A percentile compares a stretch with the other conserved stretches of the same genome.
Evolutionary conservation across 2,797 vertebrate species (phyloP).

Genomic region (Cercopithecus hamlyni): DNA sequence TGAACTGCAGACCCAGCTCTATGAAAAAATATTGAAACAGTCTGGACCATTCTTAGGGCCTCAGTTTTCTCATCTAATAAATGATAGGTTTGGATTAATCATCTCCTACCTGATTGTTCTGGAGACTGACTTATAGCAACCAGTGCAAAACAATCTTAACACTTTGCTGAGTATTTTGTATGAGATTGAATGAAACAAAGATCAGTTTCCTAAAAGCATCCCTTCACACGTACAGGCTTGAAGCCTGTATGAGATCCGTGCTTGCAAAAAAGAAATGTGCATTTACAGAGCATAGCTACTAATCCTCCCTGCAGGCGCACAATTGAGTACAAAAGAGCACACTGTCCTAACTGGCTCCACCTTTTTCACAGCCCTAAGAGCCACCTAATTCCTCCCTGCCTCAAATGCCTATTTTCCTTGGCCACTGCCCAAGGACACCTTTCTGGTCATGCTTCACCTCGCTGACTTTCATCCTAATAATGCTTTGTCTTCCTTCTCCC

Average conservation of each 20-base stretch:
- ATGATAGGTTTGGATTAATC: background rate
- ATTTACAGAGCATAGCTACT: background rate
- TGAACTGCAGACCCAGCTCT: background rate
- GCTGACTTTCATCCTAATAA: background rate
- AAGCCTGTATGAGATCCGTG: background rate
- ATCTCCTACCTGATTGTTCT: background rate
- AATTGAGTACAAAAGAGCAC: background rate
- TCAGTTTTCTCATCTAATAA: background rate
- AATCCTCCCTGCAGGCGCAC: background rate
- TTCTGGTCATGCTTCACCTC: background rate
- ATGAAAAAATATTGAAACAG: background rate
- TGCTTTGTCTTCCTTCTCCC: background rate
- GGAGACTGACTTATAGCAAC: background rate
- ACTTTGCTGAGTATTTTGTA: background rate
- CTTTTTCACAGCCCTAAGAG: background rate
- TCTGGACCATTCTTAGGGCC: background rate
- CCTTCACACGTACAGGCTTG: background rate
- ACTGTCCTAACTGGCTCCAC: background rate
- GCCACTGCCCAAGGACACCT: background rate
- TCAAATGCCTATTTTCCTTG: background rate
- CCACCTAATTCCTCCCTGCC: background rate
- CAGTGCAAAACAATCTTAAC: background rate
- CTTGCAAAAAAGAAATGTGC: background rate
- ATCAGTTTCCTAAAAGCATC: background rate
- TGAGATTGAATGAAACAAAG: background rate